Base-by-base conservation (phyloP, 64 coral and sea anemone genomes). In the Montipora foliosa region DNA sequence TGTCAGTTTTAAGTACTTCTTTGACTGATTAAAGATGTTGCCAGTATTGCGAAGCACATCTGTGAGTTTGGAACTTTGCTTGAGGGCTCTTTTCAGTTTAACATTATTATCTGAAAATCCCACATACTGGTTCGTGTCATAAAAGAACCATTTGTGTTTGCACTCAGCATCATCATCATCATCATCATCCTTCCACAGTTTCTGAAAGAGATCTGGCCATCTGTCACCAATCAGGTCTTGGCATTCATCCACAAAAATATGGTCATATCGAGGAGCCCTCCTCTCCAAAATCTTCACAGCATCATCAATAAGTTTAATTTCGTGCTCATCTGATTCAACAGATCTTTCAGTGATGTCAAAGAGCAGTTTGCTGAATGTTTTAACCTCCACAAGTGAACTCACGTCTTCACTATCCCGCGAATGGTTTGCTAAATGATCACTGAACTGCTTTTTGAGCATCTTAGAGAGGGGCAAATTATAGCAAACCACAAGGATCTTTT, bases 231-330 rank as follows among this genome's bases (percentile, higher is more conserved):
- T 88, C 49, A 95, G 16, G 20, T 95, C 84, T 77, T 95, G 84
- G 14, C 94, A 84, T 75, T 95, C 94, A 68, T 95, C 94, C 64
- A 95, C 78, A 58, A 95, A 95, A 7, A 95, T 95, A 21, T 95
- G 94, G 13, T 95, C 89, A 68, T 92, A 95, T 2, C 3, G 45
- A 74, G 67, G 6, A 13, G 66, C 37, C 0, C 1, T 14, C 10
- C 0, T 4, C 11, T 15, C 14, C 14, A 45, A 14, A 58, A 76
- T 52, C 52, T 82, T 25, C 3, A 22, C 14, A 57, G 57, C 76
- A 15, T 14, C 4, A 19, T 3, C 17, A 14, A 80, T 24, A 15
- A 16, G 74, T 62, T 81, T 82, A 15, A 58, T n/a, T n/a, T n/a
- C n/a, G n/a, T n/a, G n/a, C n/a, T n/a, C n/a, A n/a, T n/a, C n/a